Evolutionary conservation across 2,797 vertebrate genomes (phyloP).

Genomic region (Pygocentrus nattereri): DNA sequence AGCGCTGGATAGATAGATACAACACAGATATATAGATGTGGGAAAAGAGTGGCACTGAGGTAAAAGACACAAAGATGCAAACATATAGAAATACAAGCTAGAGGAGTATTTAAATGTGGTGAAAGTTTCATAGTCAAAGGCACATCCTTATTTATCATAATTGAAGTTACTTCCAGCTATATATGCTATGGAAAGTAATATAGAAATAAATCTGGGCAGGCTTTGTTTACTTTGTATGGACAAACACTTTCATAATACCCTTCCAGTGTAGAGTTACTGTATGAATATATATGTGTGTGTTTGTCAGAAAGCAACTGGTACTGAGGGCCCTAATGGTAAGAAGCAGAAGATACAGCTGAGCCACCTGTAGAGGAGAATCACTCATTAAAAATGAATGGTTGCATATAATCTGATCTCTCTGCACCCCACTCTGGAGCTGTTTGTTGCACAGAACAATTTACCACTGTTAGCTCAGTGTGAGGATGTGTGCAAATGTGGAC

Average conservation of each 20-base stretch:
- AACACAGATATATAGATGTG: too few relatives aligned
- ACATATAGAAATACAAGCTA: too few relatives aligned
- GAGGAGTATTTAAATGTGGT: too few relatives aligned
- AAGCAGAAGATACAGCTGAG: background rate
- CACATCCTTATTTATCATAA: too few relatives aligned
- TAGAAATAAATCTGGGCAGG: background rate
- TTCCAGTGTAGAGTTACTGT: background rate
- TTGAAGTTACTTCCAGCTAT: too few relatives aligned
- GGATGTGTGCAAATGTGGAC: background rate
- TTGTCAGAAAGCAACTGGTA: background rate
- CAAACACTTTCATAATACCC: background rate
- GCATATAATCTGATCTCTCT: slow-evolving; percentile 11
- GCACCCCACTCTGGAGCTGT: background rate
- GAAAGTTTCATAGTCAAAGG: too few relatives aligned
- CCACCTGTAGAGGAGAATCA: slow-evolving; percentile 6
- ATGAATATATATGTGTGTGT: background rate
- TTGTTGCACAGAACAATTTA: background rate
- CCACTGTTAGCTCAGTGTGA: background rate
- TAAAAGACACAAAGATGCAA: too few relatives aligned
- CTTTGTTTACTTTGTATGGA: background rate
- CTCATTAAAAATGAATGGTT: slow-evolving; percentile 14
- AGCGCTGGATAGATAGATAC: too few relatives aligned
- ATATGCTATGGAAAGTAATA: too few relatives aligned
- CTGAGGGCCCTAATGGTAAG: background rate
- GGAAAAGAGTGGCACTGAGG: too few relatives aligned